A percentile compares a stretch with the other conserved stretches of the same genome.
Evolutionary conservation across 1,140 invertebrate genomes (phyloP).

Genomic region (Asobara japonica): DNA sequence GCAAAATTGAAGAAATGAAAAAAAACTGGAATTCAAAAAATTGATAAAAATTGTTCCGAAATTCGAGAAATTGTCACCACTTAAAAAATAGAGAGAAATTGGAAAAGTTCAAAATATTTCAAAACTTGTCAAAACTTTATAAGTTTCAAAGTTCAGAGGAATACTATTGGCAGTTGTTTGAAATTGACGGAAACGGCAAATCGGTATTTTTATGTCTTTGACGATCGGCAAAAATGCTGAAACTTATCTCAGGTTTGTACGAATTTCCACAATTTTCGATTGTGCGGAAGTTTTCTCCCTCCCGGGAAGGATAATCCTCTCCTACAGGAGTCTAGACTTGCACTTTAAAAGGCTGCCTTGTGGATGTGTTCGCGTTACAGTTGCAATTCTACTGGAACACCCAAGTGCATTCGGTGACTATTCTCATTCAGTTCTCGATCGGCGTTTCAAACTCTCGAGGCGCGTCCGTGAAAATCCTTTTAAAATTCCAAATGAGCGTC

Average conservation of each 20-base stretch:
- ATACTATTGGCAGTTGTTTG: too few species aligned
- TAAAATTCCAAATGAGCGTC: constrained; percentile 41
- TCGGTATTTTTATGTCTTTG: neutral
- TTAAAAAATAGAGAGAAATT: too few species aligned
- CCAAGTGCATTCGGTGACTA: constrained; percentile 25
- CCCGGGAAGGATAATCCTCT: constrained; percentile 16
- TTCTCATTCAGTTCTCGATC: constrained; percentile 49
- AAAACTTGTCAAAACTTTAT: too few species aligned
- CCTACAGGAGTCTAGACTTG: constrained; percentile 17
- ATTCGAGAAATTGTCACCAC: too few species aligned
- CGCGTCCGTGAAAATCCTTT: constrained; percentile 34
- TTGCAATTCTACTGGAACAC: neutral
- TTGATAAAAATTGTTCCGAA: too few species aligned
- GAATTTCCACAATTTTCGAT: constrained; percentile 30
- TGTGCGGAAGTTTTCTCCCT: constrained; percentile 10
- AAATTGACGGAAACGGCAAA: neutral
- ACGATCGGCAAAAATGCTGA: neutral
- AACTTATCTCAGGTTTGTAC: constrained; percentile 31
- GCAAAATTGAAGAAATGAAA: too few species aligned
- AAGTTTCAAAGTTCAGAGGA: too few species aligned
- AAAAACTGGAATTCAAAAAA: too few species aligned
- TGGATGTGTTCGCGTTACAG: neutral
- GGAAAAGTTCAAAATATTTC: too few species aligned
- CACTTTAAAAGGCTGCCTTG: constrained; percentile 1
- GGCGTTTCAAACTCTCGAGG: constrained; percentile 35